These are phyloP conservation scores for Mus caroli DNA, from an alignment of 2,797 vertebrate species.

Conservation along the genomic window DNA sequence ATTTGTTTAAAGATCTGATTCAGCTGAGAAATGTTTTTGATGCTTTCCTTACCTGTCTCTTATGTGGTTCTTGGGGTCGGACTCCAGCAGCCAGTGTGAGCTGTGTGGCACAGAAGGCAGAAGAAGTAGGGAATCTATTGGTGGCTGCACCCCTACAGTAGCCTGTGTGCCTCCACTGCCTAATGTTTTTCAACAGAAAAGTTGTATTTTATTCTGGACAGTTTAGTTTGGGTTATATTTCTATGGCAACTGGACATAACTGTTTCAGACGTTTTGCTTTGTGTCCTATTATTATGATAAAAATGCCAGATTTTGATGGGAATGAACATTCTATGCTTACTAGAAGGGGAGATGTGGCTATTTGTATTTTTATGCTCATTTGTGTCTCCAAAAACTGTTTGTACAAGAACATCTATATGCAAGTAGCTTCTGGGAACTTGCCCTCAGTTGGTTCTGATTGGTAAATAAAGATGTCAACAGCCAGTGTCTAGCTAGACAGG, in stretches of 20 bases:
- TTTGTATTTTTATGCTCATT: neutral
- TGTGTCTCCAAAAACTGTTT: neutral
- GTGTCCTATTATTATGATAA: slow-evolving; percentile 38
- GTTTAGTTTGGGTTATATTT: neutral
- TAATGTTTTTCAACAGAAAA: neutral
- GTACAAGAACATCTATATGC: neutral
- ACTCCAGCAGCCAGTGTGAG: neutral
- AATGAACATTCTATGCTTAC: slow-evolving; percentile 6
- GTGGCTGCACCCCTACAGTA: too few relatives aligned
- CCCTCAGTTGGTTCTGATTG: neutral
- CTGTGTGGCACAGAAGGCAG: neutral
- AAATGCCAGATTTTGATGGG: slow-evolving; percentile 14
- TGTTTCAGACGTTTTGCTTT: slow-evolving; percentile 49
- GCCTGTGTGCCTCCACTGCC: neutral
- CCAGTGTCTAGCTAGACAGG: neutral
- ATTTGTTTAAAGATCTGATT: neutral
- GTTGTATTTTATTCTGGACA: neutral
- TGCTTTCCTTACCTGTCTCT: neutral
- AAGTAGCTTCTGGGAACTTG: neutral
- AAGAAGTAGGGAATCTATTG: fast-evolving
- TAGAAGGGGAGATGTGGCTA: slow-evolving; percentile 32
- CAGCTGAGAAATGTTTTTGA: neutral
- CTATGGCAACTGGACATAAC: neutral
- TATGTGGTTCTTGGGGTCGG: neutral
- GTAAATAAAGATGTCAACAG: neutral